Evolutionary conservation across 2,113 vertebrate genomes (phyloP).

Genomic region (Pagrus major): DNA sequence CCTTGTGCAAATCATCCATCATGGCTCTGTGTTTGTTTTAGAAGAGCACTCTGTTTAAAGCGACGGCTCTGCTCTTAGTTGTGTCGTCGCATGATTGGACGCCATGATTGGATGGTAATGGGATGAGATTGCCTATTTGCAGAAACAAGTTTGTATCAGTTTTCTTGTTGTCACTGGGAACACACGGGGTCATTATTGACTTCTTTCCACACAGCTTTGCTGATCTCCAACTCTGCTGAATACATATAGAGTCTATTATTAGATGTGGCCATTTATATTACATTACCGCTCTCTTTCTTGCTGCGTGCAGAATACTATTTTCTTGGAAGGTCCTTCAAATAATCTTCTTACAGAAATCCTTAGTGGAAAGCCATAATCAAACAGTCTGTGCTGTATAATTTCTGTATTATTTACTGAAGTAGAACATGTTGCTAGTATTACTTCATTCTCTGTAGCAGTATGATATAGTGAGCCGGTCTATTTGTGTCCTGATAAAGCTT

Average conservation of each 20-base stretch:
- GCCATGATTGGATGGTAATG: constrained; percentile 32
- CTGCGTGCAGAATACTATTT: not conserved
- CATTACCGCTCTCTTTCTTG: not conserved
- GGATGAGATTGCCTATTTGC: constrained; percentile 40
- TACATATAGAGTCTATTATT: not conserved
- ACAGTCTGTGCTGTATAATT: not conserved
- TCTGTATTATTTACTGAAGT: not conserved
- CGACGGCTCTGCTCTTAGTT: constrained; percentile 14
- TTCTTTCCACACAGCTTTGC: not conserved
- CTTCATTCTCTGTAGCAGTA: not conserved
- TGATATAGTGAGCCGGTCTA: not conserved
- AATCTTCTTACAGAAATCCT: constrained; percentile 1
- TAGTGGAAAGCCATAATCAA: constrained; percentile 7
- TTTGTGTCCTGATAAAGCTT: constrained; percentile 14
- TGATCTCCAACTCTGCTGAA: constrained; percentile 2
- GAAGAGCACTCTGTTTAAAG: constrained; percentile 24
- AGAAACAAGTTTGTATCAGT: constrained; percentile 39
- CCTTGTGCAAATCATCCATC: constrained; percentile 37
- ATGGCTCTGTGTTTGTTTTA: constrained; percentile 36
- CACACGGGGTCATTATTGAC: not conserved
- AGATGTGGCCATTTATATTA: not conserved
- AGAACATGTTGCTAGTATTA: not conserved
- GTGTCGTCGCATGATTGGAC: constrained; percentile 24
- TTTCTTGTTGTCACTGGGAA: not conserved
- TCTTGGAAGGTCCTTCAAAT: not conserved